Evolutionary conservation across 2,113 vertebrate species (phyloP).

Genomic region (Echinops telfairi): DNA sequence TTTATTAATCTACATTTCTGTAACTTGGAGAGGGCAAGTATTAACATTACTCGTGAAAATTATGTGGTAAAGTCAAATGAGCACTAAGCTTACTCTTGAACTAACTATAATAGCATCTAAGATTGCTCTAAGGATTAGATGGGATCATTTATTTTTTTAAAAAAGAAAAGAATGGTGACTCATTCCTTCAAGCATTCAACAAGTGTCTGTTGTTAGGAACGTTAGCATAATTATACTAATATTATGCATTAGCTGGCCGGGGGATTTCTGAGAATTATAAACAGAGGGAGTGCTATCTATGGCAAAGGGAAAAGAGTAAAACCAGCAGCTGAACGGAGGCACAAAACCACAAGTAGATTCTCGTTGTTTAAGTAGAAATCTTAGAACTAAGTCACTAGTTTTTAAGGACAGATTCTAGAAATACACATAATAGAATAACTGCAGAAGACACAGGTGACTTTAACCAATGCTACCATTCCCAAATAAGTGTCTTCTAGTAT

Average conservation of each 20-base stretch:
- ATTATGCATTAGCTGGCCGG: conserved; percentile 34
- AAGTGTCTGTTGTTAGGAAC: conserved; percentile 48
- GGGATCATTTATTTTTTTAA: conserved; percentile 47
- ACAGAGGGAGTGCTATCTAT: not conserved
- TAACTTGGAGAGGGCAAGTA: conserved; percentile 32
- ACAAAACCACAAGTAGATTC: not conserved
- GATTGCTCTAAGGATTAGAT: conserved; percentile 52
- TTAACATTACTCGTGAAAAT: not conserved
- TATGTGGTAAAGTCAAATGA: conserved; percentile 8
- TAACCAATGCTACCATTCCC: not conserved
- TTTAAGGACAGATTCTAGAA: not conserved
- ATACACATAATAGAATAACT: not conserved
- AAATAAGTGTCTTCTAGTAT: not conserved
- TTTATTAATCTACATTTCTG: not conserved
- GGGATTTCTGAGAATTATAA: conserved; percentile 22
- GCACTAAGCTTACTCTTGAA: not conserved
- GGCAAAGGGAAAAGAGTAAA: not conserved
- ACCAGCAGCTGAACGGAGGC: not conserved
- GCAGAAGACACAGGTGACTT: not conserved
- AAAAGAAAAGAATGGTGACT: conserved; percentile 52
- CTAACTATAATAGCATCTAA: conserved; percentile 24
- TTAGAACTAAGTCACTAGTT: not conserved
- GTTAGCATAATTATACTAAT: conserved; percentile 59
- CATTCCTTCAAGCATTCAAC: conserved; percentile 43
- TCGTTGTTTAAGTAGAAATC: not conserved